Evolutionary conservation across 2,797 vertebrate genomes (phyloP).

Genomic region (Champsocephalus gunnari): DNA sequence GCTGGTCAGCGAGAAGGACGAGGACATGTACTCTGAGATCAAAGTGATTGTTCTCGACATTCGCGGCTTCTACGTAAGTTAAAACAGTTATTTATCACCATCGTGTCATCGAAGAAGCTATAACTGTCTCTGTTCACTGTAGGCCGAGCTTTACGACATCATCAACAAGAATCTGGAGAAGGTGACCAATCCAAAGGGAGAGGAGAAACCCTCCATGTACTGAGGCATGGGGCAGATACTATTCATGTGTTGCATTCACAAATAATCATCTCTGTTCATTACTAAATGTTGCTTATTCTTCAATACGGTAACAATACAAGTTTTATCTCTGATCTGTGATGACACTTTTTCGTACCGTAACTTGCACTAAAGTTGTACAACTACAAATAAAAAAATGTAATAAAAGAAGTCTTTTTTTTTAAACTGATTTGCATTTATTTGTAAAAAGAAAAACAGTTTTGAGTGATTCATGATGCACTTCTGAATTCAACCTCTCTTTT

Average conservation of each 20-base stretch:
- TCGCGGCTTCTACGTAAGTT: slow-evolving; percentile 91
- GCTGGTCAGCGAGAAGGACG: slow-evolving; percentile 90
- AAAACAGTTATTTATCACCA: rapidly evolving
- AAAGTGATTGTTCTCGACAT: slow-evolving; percentile 87
- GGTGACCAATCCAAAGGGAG: slow-evolving; percentile 93
- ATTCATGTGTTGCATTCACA: background rate
- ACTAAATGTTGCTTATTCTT: background rate
- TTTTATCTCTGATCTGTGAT: slow-evolving; percentile 23
- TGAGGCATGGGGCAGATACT: slow-evolving; percentile 66
- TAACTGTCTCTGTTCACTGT: background rate
- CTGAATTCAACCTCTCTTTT: background rate
- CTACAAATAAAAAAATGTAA: background rate
- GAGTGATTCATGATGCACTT: background rate
- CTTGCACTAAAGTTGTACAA: slow-evolving; percentile 49
- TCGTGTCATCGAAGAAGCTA: rapidly evolving
- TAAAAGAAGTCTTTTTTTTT: background rate
- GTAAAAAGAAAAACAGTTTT: slow-evolving; percentile 55
- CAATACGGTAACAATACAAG: slow-evolving; percentile 7
- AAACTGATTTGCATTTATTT: slow-evolving; percentile 60
- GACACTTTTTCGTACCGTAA: slow-evolving; percentile 33
- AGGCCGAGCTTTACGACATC: slow-evolving; percentile 93
- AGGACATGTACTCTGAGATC: slow-evolving; percentile 85
- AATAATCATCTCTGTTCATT: background rate
- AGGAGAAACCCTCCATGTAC: slow-evolving; percentile 94
- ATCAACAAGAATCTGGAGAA: slow-evolving; percentile 92